Base-by-base conservation (phyloP, 2,797 vertebrate genomes). In the Microchirus variegatus region DNA sequence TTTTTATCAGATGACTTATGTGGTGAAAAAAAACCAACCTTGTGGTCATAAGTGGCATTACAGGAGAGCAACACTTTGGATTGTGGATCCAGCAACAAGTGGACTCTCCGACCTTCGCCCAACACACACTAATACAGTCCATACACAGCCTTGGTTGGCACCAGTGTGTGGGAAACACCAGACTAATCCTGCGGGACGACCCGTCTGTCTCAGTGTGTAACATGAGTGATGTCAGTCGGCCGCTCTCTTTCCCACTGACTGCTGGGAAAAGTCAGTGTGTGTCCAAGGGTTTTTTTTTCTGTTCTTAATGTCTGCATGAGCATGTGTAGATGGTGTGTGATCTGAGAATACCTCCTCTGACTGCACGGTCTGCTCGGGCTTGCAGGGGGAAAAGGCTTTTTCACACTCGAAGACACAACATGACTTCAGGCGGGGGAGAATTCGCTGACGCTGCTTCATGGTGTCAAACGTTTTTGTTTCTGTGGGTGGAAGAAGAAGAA, bases 201-300 rank as follows among this genome's bases (percentile, higher is more conserved):
- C 60, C 48, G 84, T 77, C 73, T 67, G 62, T 75, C 80, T 75
- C 59, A 42, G 45, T 59, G 77, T 75, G 70, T 70, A 69, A 78
- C 63, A 82, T 63, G 80, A 87, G 73, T 73, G 78, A 84, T 82
- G 86, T 86, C 71, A 77, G 76, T 50, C 48, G 52, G 40, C 37
- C 4, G 37, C 54, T 67, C 22, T 22, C 62, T 61, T 61, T 75
- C 67, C 40, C 66, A 55, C 37, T 67, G 9, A 57, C 37, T 60
- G 54, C 66, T 81, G 78, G 77, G 73, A 78, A 81, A 77, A 75
- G 42, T 62, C n/a, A n/a, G 15, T 45, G 70, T 77, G 78, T 51
- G 62, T 57, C 46, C 37, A 19, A 54, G 50, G 19, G 12, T 22
- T 26, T 26, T 26, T 26, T 26, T 26, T 26, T 5, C 77, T 57